These are phyloP conservation scores for Pseudois nayaur DNA, from an alignment of 2,113 vertebrate genomes.

Conservation along the genomic window DNA sequence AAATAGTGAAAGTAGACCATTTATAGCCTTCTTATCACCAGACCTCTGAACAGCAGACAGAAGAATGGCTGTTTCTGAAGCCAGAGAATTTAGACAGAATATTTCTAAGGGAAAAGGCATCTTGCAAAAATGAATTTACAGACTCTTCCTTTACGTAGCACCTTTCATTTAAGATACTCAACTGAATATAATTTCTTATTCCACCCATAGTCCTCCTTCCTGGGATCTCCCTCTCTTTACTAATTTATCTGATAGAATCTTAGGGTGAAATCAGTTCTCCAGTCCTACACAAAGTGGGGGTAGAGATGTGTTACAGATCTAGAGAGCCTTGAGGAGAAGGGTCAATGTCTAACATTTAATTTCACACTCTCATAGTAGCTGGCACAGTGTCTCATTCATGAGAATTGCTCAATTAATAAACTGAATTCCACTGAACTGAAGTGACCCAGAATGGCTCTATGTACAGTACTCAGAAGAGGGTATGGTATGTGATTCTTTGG, in stretches of 20 bases:
- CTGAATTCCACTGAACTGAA: neutral
- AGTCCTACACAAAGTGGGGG: neutral
- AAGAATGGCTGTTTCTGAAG: neutral
- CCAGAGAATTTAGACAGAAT: neutral
- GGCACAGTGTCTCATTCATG: neutral
- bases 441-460: neutral
- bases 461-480: neutral
- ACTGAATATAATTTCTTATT: neutral
- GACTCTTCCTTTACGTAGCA: neutral
- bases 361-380: neutral
- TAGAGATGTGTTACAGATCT: neutral
- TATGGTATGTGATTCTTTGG: neutral
- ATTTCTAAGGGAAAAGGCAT: neutral
- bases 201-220: neutral
- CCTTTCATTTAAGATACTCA: neutral
- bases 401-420: neutral
- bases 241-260: neutral
- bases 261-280: neutral
- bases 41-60: neutral
- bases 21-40: neutral
- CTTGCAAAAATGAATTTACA: neutral
- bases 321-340: neutral
- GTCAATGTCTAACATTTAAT: neutral
- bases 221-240: neutral
- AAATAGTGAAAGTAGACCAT: neutral